Base-by-base conservation (phyloP, 2,113 vertebrate genomes). In the Plecotus auritus region DNA sequence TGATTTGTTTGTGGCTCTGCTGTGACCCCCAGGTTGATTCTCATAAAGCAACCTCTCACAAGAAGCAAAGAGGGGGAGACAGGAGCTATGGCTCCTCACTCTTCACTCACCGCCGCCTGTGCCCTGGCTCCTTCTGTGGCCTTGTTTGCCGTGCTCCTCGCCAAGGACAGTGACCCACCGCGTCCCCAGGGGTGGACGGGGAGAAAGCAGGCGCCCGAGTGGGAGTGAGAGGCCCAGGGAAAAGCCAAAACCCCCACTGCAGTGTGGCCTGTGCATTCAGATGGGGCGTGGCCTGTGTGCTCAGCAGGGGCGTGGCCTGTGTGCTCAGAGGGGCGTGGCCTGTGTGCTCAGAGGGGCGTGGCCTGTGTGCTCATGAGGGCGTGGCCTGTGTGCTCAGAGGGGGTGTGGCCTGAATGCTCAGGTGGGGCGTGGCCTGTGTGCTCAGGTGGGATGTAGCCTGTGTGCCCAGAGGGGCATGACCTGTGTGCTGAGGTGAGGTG, bases 1-100 rank as follows among this genome's bases (percentile, higher is more conserved):
- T 94, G 94, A 94, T 97, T 96, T 97, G 95, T 97, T 91, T 97
- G 88, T 94, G 96, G 90, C 94, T 98, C 92, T 94, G 86, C 97
- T 97, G 78, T 95, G 96, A 97, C 97, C 96, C 95, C 77, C 30
- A 9, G 64, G 95, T 95, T 96, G 96, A 90, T 95, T 95, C 83
- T 69, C 72, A 94, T 54, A 76, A 0, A 96, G 95, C 90, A 59
- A 88, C 80, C 96, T 95, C 87, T 84, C 92, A 69, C 82, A 90
- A 83, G 89, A n/a, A 92, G 77, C 88, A 51, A 73, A 81, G 69
- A 66, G 54, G 88, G 35, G 66, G 66, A 74, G 7, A 22, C 81
- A 93, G 95, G 88, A 17, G 91, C 87, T 93, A 76, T 28, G 4
- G 88, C 28, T 70, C 59, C 17, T 64, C 85, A 18, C 1, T 78